phyloP scores from a whole-genome alignment of 2,888 invertebrate species.

The Ophioninae sp. region DNA sequence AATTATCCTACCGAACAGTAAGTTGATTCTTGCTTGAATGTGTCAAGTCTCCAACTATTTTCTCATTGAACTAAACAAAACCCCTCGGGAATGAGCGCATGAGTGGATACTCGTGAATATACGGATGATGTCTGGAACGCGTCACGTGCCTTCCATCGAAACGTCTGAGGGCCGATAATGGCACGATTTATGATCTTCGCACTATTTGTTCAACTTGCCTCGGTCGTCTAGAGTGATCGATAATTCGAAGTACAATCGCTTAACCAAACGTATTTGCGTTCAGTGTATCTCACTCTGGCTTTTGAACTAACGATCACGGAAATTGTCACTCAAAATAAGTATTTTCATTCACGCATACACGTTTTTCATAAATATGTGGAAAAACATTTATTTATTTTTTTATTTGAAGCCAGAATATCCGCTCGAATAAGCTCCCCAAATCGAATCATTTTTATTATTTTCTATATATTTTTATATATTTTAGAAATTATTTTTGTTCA shows the following conservation, averaged over 20 bases:
- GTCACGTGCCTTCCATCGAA: constrained; percentile 57
- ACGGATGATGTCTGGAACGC: constrained; percentile 19
- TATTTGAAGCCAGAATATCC: background rate
- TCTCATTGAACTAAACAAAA: constrained; percentile 59
- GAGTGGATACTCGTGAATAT: constrained; percentile 13
- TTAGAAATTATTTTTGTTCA: too few relatives aligned
- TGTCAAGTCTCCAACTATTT: constrained; percentile 52
- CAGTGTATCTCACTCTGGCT: background rate
- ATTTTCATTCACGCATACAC: background rate
- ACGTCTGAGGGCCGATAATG: constrained; percentile 53
- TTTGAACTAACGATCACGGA: background rate
- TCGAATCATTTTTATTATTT: background rate
- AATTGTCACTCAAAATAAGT: background rate
- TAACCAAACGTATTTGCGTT: constrained; percentile 43
- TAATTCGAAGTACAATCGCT: constrained; percentile 45
- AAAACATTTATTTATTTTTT: background rate
- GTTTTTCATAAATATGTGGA: too few relatives aligned
- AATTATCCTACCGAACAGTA: constrained; percentile 23
- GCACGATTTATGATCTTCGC: constrained; percentile 56
- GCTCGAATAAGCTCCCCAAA: background rate
- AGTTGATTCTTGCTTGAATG: constrained; percentile 48
- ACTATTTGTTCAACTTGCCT: constrained; percentile 50
- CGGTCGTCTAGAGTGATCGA: background rate
- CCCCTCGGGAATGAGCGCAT: constrained; percentile 5
- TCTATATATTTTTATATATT: background rate